Conservation (phyloP, 2,113 vertebrate genomes). For the Pomatorhinus ruficollis region DNA sequence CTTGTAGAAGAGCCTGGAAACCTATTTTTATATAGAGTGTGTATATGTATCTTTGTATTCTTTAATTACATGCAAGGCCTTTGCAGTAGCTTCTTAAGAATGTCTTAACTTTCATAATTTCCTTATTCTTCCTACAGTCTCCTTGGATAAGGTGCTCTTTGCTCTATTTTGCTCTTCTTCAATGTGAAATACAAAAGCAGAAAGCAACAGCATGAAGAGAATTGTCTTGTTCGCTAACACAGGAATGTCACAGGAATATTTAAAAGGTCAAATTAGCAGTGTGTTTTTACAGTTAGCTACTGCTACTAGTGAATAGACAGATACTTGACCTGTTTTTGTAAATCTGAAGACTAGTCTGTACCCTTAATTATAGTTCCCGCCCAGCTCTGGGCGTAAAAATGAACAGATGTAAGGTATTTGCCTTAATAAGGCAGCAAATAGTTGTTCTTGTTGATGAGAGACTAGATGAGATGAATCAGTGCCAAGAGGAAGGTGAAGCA, state of each 20-base stretch:
- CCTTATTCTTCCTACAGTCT: background rate
- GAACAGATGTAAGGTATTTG: background rate
- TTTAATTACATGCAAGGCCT: background rate
- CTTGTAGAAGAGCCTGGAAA: background rate
- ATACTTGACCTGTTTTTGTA: background rate
- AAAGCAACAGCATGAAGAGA: background rate
- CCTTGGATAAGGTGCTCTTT: background rate
- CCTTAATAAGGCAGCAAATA: constrained; percentile 6
- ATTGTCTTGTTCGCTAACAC: rapidly evolving
- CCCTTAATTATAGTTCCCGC: background rate
- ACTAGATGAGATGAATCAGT: background rate
- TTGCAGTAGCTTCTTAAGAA: background rate
- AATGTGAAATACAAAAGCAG: background rate
- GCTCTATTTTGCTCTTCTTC: background rate
- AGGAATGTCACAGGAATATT: background rate
- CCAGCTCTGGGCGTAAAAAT: background rate
- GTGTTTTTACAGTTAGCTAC: background rate
- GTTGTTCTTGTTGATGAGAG: background rate
- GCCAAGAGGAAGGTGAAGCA: background rate
- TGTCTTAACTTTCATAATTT: background rate
- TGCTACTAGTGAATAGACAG: background rate
- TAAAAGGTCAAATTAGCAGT: background rate
- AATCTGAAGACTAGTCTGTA: background rate
- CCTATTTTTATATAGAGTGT: background rate
- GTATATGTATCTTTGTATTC: background rate